Conservation (phyloP, 2,113 vertebrate genomes). For the Vidua macroura region DNA sequence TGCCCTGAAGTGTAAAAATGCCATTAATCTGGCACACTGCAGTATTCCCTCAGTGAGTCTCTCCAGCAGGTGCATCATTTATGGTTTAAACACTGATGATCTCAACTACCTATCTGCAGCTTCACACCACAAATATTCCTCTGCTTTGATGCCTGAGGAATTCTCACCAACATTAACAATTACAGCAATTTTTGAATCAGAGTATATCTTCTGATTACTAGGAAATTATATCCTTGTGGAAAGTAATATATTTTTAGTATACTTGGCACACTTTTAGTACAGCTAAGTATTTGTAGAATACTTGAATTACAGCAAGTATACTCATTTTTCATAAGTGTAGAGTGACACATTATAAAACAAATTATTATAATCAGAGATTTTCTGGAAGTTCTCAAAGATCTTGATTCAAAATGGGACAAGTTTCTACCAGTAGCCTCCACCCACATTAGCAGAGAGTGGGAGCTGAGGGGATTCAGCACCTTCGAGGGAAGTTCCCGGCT, state of each 20-base stretch:
- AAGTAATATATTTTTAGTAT: constrained; percentile 67
- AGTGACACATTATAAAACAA: constrained; percentile 62
- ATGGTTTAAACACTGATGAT: neutral
- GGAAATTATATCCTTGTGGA: constrained; percentile 61
- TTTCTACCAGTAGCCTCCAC: constrained; percentile 6
- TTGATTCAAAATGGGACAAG: constrained; percentile 43
- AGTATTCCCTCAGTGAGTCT: neutral
- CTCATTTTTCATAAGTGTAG: constrained; percentile 57
- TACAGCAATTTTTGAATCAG: constrained; percentile 61
- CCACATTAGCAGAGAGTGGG: neutral
- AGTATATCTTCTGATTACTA: constrained; percentile 59
- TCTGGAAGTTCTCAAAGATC: constrained; percentile 41
- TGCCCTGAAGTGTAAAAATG: neutral
- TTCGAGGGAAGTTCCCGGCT: neutral
- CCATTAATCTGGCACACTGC: neutral
- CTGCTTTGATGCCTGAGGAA: constrained; percentile 10
- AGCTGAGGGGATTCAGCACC: constrained; percentile 37
- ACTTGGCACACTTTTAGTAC: constrained; percentile 50
- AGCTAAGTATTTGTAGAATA: constrained; percentile 59
- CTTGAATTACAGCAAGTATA: constrained; percentile 68
- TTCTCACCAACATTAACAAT: constrained; percentile 48
- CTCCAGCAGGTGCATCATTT: neutral
- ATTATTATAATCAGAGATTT: constrained; percentile 68
- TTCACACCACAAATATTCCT: neutral
- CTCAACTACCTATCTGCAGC: neutral